Evolutionary conservation across 2,888 invertebrate species (phyloP).

Genomic region (Molorchus minor): DNA sequence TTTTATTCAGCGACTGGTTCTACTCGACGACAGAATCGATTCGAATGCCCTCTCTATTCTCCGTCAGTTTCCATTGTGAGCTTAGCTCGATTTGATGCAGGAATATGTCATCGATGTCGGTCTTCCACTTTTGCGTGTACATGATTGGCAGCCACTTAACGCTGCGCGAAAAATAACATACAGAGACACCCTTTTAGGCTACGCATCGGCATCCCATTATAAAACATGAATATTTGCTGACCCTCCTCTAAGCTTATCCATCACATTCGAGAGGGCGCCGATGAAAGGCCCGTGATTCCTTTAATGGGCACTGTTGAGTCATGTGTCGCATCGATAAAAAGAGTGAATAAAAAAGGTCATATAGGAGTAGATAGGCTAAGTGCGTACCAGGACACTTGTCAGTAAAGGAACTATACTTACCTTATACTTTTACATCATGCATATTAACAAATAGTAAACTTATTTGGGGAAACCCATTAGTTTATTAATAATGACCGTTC

Average conservation of each 20-base stretch:
- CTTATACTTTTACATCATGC: no score
- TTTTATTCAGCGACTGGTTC: no score
- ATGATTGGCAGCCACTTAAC: conserved; percentile 48
- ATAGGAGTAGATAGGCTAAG: no score
- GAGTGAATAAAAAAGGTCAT: no score
- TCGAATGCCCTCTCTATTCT: neutral
- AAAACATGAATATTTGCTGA: conserved; percentile 43
- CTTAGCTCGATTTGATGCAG: conserved; percentile 13
- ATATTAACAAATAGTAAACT: no score
- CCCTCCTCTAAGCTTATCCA: conserved; percentile 36
- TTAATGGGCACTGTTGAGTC: conserved; percentile 1
- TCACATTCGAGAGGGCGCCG: conserved; percentile 6
- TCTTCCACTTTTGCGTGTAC: conserved; percentile 38
- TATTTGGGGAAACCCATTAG: no score
- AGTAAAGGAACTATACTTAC: no score
- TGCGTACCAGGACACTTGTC: no score
- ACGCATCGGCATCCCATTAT: conserved; percentile 38
- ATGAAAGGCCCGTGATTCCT: neutral
- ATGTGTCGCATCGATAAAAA: no score
- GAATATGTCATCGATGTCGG: conserved; percentile 37
- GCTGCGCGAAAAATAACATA: conserved; percentile 41
- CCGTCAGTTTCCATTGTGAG: conserved; percentile 8
- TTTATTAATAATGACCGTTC: no score
- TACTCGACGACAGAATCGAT: conserved; percentile 14
- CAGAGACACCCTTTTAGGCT: conserved; percentile 36